These are phyloP conservation scores for Erythrolamprus reginae DNA, from an alignment of 2,113 vertebrate species.

Conservation along the genomic window DNA sequence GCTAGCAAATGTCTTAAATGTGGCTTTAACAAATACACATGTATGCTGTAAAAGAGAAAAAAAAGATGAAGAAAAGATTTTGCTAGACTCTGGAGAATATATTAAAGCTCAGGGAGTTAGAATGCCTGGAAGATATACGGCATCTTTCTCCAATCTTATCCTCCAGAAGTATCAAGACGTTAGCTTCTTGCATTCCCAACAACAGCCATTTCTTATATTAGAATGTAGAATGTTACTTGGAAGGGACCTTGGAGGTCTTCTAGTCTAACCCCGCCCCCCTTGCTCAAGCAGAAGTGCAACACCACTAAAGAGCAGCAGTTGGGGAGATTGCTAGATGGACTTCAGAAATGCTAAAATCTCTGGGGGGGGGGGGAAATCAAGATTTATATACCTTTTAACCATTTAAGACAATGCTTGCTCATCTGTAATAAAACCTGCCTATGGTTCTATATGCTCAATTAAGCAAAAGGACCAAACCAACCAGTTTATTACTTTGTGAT, in stretches of 20 bases:
- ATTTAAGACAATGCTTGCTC: not conserved
- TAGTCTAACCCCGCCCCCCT: not conserved
- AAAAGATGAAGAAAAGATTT: not conserved
- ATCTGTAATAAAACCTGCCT: not conserved
- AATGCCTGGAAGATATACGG: not conserved
- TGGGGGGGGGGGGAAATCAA: not conserved
- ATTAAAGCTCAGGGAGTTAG: not conserved
- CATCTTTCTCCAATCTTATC: not conserved
- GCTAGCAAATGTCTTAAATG: conserved; percentile 10
- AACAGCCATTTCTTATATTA: not conserved
- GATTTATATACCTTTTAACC: not conserved
- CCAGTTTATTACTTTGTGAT: not conserved
- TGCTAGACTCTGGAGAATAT: not conserved
- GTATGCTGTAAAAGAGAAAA: not conserved
- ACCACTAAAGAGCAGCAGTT: not conserved
- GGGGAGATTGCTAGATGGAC: not conserved
- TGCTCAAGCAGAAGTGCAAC: not conserved
- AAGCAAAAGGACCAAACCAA: not conserved
- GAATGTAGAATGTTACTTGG: not conserved
- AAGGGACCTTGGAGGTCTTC: not conserved
- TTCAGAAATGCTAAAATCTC: not conserved
- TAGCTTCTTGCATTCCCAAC: not conserved
- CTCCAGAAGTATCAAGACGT: not conserved
- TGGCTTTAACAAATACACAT: not conserved
- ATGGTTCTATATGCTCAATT: not conserved